Evolutionary conservation across 2,888 invertebrate species (phyloP).

Genomic region (Pachliopta kotzebuea): DNA sequence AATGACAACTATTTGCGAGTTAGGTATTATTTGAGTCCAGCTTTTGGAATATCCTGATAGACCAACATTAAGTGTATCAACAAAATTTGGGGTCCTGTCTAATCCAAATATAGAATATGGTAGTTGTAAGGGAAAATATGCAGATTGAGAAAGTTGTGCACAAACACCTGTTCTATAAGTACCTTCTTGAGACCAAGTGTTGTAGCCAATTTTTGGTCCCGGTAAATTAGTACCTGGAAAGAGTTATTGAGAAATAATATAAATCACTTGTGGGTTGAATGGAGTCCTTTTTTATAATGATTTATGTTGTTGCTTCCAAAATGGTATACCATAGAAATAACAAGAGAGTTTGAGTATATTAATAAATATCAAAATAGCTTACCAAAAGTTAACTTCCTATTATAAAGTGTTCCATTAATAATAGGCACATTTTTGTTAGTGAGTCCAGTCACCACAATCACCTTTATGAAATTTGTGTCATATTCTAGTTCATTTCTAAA

Average conservation of each 20-base stretch:
- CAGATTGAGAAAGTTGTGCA: slow-evolving; percentile 94
- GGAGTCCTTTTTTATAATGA: no score
- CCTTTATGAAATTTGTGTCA: slow-evolving; percentile 97
- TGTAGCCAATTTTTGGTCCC: slow-evolving; percentile 93
- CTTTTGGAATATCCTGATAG: slow-evolving; percentile 84
- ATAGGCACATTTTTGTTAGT: slow-evolving; percentile 85
- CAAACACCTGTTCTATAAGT: slow-evolving; percentile 88
- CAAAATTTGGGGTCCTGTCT: slow-evolving; percentile 98
- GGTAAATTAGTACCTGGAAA: slow-evolving; percentile 89
- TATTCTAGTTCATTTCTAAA: slow-evolving; percentile 94
- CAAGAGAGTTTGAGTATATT: no score
- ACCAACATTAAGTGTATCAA: slow-evolving; percentile 92
- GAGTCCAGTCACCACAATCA: slow-evolving; percentile 93
- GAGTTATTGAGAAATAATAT: slow-evolving; percentile 2
- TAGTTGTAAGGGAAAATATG: slow-evolving; percentile 94
- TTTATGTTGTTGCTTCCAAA: no score
- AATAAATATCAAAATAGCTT: slow-evolving; percentile 37
- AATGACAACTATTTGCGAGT: slow-evolving; percentile 97
- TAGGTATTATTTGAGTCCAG: slow-evolving; percentile 97
- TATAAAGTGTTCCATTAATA: slow-evolving; percentile 86
- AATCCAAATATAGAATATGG: slow-evolving; percentile 98
- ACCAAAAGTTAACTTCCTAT: slow-evolving; percentile 89
- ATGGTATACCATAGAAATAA: no score
- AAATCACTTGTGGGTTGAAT: neutral
- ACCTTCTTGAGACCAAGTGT: slow-evolving; percentile 94